Evolutionary conservation across 2,888 invertebrate genomes (phyloP).

Genomic region (Oscheius sp.): DNA sequence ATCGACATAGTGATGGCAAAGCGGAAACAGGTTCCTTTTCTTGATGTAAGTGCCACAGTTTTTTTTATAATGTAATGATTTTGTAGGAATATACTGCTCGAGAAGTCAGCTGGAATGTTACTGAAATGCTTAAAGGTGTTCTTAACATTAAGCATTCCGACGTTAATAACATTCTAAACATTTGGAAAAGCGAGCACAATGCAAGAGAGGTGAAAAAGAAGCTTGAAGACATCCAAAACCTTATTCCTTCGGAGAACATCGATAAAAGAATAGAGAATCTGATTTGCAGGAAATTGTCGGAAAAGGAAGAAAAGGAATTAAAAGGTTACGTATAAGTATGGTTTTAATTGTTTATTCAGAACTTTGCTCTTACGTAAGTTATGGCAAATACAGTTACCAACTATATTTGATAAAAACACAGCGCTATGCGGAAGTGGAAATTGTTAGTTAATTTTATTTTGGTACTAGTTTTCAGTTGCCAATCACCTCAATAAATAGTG

Average conservation of each 20-base stretch:
- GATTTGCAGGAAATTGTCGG: too few relatives aligned
- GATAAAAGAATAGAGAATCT: too few relatives aligned
- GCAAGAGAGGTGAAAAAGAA: neutral
- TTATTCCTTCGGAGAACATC: too few relatives aligned
- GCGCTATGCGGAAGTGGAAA: constrained; percentile 5
- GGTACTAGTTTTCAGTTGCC: neutral
- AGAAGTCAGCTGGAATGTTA: too few relatives aligned
- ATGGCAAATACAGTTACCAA: constrained; percentile 13
- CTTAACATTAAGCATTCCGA: too few relatives aligned
- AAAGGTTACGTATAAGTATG: neutral
- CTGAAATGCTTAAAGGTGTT: too few relatives aligned
- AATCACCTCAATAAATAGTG: too few relatives aligned
- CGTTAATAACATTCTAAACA: too few relatives aligned
- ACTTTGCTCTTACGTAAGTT: neutral
- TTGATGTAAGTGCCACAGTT: neutral
- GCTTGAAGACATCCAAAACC: neutral
- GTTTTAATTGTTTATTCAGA: neutral
- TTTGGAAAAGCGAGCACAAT: too few relatives aligned
- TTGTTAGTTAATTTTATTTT: neutral
- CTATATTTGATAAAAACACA: constrained; percentile 8
- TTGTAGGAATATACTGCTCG: too few relatives aligned
- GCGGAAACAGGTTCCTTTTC: neutral
- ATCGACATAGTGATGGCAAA: constrained; percentile 14
- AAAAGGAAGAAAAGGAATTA: neutral
- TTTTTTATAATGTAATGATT: neutral